Conservation (phyloP, 2,113 vertebrate species). For the Tetrax tetrax region DNA sequence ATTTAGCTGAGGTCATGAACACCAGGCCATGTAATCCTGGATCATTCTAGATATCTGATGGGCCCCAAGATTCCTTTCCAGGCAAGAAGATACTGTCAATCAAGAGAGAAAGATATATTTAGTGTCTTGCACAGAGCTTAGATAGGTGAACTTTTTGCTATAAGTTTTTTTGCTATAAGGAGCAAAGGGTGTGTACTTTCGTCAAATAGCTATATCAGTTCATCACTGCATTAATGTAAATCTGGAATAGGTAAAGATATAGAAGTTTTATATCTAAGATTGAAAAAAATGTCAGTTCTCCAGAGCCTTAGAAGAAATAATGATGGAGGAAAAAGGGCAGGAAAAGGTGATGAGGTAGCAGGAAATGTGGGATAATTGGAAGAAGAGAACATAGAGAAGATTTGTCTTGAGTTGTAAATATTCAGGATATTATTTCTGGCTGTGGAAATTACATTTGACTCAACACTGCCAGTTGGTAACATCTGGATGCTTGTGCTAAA, state of each 20-base stretch:
- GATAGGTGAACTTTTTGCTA: neutral
- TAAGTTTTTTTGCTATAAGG: neutral
- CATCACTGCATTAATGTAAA: neutral
- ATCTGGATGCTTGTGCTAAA: neutral
- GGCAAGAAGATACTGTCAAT: neutral
- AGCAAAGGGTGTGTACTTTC: neutral
- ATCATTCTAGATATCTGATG: neutral
- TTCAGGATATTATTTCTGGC: slow-evolving; percentile 22
- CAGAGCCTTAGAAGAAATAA: neutral
- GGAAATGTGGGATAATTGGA: slow-evolving; percentile 26
- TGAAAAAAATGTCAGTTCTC: neutral
- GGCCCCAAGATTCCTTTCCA: neutral
- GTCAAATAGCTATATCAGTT: neutral
- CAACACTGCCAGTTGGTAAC: neutral
- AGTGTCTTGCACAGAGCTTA: neutral
- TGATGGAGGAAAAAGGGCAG: neutral
- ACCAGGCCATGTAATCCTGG: neutral
- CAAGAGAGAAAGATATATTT: neutral
- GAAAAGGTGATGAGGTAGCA: neutral
- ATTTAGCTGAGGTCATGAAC: neutral
- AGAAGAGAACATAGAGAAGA: neutral
- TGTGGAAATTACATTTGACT: neutral
- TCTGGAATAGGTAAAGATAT: neutral
- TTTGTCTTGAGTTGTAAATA: slow-evolving; percentile 2
- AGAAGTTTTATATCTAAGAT: neutral